Conservation (phyloP, 2,888 invertebrate genomes). For the Quadroppia sp. region DNA sequence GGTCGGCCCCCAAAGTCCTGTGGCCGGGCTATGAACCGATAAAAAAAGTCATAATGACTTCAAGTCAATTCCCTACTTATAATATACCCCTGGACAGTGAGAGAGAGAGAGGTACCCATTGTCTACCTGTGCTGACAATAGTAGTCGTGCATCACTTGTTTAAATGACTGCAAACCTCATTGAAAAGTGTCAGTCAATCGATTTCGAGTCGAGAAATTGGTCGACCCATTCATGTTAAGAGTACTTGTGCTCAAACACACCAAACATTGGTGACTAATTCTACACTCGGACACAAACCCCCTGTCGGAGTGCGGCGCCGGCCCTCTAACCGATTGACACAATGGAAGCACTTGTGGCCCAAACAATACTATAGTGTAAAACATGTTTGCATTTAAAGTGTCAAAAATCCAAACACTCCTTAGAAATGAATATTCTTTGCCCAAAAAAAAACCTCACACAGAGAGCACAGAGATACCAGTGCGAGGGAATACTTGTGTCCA, state of each 20-base stretch:
- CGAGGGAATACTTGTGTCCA: slow-evolving; percentile 1
- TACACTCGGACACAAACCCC: slow-evolving; percentile 1
- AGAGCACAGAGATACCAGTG: not conserved
- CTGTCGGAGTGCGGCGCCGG: slow-evolving; percentile 31
- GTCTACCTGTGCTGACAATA: not conserved
- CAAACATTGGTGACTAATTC: slow-evolving; percentile 19
- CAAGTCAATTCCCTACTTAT: too few relatives aligned
- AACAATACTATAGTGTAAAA: not conserved
- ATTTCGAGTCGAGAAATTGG: slow-evolving; percentile 9
- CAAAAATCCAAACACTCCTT: slow-evolving; percentile 21
- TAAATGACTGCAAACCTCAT: slow-evolving; percentile 2
- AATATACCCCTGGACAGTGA: too few relatives aligned
- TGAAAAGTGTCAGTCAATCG: slow-evolving; percentile 6
- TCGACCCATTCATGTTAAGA: not conserved
- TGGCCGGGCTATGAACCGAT: too few relatives aligned
- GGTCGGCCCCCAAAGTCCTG: too few relatives aligned
- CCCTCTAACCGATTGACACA: slow-evolving; percentile 22
- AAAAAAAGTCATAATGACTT: too few relatives aligned
- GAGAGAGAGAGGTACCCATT: too few relatives aligned
- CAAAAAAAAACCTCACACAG: not conserved
- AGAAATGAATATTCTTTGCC: not conserved
- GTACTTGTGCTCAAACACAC: too few relatives aligned
- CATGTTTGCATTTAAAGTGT: slow-evolving; percentile 29
- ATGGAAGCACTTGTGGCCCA: not conserved
- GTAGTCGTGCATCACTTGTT: not conserved